Evolutionary conservation across 2,888 invertebrate genomes (phyloP).

Genomic region (Julus scanicus): DNA sequence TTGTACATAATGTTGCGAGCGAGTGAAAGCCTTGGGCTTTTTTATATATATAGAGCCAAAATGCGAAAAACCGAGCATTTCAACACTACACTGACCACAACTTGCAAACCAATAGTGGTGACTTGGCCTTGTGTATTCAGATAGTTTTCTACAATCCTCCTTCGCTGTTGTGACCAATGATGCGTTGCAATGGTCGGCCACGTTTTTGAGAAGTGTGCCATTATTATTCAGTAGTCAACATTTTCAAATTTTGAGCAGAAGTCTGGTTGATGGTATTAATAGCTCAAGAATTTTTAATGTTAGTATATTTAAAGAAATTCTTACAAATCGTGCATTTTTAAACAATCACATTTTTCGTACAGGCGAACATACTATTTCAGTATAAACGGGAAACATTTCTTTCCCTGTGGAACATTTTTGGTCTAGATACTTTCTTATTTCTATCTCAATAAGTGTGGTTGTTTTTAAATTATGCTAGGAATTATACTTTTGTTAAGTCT

Average conservation of each 20-base stretch:
- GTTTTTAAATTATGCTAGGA: too few species aligned
- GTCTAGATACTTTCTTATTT: too few species aligned
- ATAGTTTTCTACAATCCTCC: not conserved
- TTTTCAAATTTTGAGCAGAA: not conserved
- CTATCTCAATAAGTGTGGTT: too few species aligned
- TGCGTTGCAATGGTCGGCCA: not conserved
- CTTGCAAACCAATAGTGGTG: not conserved
- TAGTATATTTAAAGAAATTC: too few species aligned
- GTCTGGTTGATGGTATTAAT: too few species aligned
- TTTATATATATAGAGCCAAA: not conserved
- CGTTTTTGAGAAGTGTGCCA: not conserved
- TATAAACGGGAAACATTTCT: too few species aligned
- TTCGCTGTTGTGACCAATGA: not conserved
- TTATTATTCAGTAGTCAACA: not conserved
- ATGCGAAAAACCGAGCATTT: conserved; percentile 4
- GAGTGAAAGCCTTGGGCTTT: not conserved
- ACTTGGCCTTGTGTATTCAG: conserved; percentile 7
- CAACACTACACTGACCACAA: conserved; percentile 23
- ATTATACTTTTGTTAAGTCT: too few species aligned
- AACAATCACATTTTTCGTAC: too few species aligned
- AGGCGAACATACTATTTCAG: too few species aligned
- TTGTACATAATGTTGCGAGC: not conserved
- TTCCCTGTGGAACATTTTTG: too few species aligned
- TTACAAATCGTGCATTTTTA: too few species aligned
- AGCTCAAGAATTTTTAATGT: too few species aligned